Evolutionary conservation across 2,888 invertebrate genomes (phyloP), one percentile per base, ranked within the genome.

Genomic region (Temnothorax rugatulus): DNA sequence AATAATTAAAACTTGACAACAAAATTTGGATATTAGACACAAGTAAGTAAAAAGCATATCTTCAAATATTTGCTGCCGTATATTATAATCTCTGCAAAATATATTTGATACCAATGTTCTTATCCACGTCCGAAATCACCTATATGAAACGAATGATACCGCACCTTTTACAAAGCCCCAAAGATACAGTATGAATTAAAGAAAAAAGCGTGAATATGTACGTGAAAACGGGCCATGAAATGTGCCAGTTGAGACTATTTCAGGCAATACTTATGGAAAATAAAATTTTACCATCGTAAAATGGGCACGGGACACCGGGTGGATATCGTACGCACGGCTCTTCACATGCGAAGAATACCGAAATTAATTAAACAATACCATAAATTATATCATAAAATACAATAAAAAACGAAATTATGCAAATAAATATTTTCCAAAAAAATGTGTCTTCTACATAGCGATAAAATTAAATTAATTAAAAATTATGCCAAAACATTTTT

Each of bases 291-390:
- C 92, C 92, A 87, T 91, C 87, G 76, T 89, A 73, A 68, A 88
- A 91, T 84, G 87, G 90, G 84, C 92, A 93, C 83, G 89, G 90
- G 69, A 88, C 86, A 83, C 89, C 89, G 82, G 90, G 84, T 74
- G 91, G 92, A 86, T 92, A 90, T 84, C 87, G 88, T 74, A 89
- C 83, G 87, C 93, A 93, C 85, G 88, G 91, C 68, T 88, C 93
- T 92, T 91, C 90, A 81, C 38, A 71, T 44, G 79, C 59, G 73
- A 13, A 68, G 18, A 81, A 73, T 52, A 81, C 1, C 74, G 73
- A 44, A 50, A 86, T 83, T 79, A 89, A 87, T 86, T 71, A 81
- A 77, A 59, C n/a, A 34, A 68, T 68, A n/a, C 9, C 11, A 34
- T 41, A 15, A 21, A 38, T 61, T 44, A 44, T 61, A 50, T 38